Evolutionary conservation across 2,113 vertebrate species (phyloP).

Genomic region (Semicossyphus pulcher): DNA sequence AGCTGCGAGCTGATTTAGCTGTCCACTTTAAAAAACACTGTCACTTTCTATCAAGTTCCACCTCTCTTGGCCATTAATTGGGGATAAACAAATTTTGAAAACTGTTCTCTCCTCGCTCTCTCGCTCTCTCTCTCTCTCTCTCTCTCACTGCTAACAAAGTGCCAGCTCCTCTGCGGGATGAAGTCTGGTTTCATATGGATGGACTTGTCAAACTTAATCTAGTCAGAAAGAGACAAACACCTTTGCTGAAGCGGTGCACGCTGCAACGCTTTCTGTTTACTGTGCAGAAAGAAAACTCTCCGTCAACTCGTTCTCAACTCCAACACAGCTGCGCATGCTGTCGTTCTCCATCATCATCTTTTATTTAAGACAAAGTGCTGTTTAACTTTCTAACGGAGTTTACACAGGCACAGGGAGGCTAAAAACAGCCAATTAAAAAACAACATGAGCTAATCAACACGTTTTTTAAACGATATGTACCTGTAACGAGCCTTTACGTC

Average conservation of each 20-base stretch:
- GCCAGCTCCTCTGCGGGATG: slow-evolving; percentile 31
- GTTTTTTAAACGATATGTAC: neutral
- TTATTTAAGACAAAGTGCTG: slow-evolving; percentile 15
- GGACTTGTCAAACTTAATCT: slow-evolving; percentile 68
- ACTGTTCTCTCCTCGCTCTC: slow-evolving; percentile 3
- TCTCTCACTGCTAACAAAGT: slow-evolving; percentile 37
- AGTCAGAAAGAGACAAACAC: slow-evolving; percentile 52
- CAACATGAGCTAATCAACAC: neutral
- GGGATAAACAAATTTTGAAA: slow-evolving; percentile 60
- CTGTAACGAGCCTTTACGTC: slow-evolving; percentile 1
- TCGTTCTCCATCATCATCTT: too few relatives aligned
- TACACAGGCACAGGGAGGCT: neutral
- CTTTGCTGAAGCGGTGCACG: slow-evolving; percentile 13
- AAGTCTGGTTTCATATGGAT: slow-evolving; percentile 50
- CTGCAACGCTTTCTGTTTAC: slow-evolving; percentile 21
- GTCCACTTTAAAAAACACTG: slow-evolving; percentile 43
- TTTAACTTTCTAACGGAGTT: slow-evolving; percentile 10
- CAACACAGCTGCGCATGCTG: too few relatives aligned
- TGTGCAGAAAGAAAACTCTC: slow-evolving; percentile 9
- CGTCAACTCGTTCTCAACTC: slow-evolving; percentile 20
- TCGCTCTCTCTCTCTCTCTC: slow-evolving; percentile 18
- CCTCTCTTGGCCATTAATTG: slow-evolving; percentile 40
- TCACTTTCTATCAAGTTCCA: slow-evolving; percentile 55
- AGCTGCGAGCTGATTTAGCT: slow-evolving; percentile 23
- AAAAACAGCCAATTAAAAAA: neutral